Conservation (phyloP, 2,888 invertebrate genomes). For the Arctia plantaginis region DNA sequence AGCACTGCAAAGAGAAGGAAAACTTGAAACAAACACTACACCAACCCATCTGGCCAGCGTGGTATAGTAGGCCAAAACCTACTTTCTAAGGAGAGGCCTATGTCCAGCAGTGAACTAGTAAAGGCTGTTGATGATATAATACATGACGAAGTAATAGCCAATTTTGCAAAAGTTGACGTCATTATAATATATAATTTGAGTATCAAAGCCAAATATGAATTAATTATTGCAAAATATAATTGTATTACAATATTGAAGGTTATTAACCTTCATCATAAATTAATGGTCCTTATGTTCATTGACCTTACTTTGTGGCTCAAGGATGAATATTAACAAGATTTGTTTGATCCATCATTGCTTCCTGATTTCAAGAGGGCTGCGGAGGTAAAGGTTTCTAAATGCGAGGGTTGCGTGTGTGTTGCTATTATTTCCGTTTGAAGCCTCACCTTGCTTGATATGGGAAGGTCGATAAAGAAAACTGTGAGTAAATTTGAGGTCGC, state of each 20-base stretch:
- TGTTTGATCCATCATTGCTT: conserved; percentile 50
- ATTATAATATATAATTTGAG: background rate
- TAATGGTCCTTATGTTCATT: conserved; percentile 17
- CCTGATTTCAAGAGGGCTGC: conserved; percentile 51
- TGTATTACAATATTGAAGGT: conserved; percentile 27
- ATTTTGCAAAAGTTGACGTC: background rate
- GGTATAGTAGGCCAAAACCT: no score
- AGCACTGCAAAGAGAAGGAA: no score
- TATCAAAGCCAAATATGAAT: background rate
- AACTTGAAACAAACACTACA: no score
- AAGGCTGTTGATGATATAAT: no score
- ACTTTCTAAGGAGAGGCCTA: background rate
- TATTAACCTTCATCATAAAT: conserved; percentile 30
- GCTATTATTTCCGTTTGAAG: conserved; percentile 70
- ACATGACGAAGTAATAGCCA: background rate
- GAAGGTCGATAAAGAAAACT: conserved; percentile 68
- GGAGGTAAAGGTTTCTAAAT: conserved; percentile 56
- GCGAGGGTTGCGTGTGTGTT: conserved; percentile 71
- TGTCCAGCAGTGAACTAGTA: no score
- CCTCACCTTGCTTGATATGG: conserved; percentile 74
- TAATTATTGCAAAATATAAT: conserved; percentile 28
- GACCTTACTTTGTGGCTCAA: conserved; percentile 31
- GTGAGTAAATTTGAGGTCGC: conserved; percentile 65
- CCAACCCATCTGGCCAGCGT: no score
- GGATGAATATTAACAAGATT: conserved; percentile 44